Percentiles rank a stretch among this genome's conserved stretches.
Conservation (phyloP, 2,113 vertebrate species). For the Pyxicephalus adspersus region DNA sequence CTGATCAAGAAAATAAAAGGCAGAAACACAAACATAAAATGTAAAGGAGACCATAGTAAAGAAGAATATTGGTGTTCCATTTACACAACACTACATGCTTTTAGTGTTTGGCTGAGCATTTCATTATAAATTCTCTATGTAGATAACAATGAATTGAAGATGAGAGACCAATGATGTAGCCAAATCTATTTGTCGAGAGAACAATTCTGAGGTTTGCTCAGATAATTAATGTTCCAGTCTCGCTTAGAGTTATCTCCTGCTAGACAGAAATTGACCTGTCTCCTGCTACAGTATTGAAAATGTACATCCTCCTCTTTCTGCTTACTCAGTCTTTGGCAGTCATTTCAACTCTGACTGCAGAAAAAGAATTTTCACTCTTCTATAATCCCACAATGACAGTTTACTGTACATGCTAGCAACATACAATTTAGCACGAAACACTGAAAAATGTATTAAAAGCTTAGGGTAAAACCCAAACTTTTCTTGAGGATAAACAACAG, state of each 20-base stretch:
- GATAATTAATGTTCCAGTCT: constrained; percentile 52
- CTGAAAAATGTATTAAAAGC: background rate
- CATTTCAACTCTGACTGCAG: constrained; percentile 9
- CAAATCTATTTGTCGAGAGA: constrained; percentile 45
- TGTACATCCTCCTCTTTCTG: constrained; percentile 38
- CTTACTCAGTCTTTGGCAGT: constrained; percentile 44
- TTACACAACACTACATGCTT: constrained; percentile 4
- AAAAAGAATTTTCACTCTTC: background rate
- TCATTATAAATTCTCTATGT: constrained; percentile 7
- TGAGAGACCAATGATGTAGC: constrained; percentile 16
- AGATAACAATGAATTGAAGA: constrained; percentile 21
- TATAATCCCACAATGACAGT: constrained; percentile 32
- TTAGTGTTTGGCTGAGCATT: background rate
- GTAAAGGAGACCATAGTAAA: background rate
- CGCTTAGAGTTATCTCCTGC: constrained; percentile 42
- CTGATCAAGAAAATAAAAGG: background rate
- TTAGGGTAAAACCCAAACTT: background rate
- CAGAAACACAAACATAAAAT: background rate
- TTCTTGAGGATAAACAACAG: background rate
- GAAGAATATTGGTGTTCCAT: constrained; percentile 11
- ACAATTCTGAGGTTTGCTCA: constrained; percentile 40
- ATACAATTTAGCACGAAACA: background rate
- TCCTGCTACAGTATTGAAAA: constrained; percentile 24
- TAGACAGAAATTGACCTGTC: constrained; percentile 50
- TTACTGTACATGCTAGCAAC: constrained; percentile 26